Evolutionary conservation across 1,140 invertebrate genomes (phyloP), one percentile per base, ranked within the genome.

Genomic region (Propsilocerus akamusi): DNA sequence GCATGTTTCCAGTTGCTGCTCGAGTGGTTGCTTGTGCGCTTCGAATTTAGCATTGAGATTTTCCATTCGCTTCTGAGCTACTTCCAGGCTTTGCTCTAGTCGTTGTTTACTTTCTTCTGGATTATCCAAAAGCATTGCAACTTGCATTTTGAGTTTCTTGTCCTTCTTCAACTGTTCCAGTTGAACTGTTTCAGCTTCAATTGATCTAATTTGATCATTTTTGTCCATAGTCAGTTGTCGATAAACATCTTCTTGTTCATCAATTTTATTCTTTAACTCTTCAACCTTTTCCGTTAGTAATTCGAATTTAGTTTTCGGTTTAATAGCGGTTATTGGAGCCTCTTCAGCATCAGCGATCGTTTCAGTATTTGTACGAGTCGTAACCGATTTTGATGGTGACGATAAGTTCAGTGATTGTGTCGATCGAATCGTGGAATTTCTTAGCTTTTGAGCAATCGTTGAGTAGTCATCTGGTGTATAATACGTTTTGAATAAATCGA

Each of bases 31-130:
- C 5, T 62, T 56, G 51, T 62, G 63, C 1, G 60, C 55, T 49
- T 62, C 56, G 62, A 64, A 66, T 53, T 66, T 63, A 8, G 63
- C 56, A 1, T 57, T 58, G 5, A 66, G 28, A 0, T 59, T 59
- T n/a, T 59, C 48, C 0, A 60, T 55, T 20, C 60, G 56, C 24
- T 56, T 57, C 28, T 59, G 41, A 0, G 60, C 58, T 2, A 50
- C 51, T 12, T 51, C 46, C 7, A 66, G 48, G 3, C 63, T 51
- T 0, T 51, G 51, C 41, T 62, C 59, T 25, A 65, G 49, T 51
- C 66, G 67, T 30, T 49, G 28, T 12, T 60, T 37, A 30, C 60
- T 64, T 8, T 62, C 54, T 25, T 57, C 55, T 2, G 60, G 54
- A 46, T 67, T 62, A 7, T 58, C 58, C 50, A 66, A 52, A 17